phyloP scores from a whole-genome alignment of 2,888 invertebrate species.

The Oeneis ivallda region DNA sequence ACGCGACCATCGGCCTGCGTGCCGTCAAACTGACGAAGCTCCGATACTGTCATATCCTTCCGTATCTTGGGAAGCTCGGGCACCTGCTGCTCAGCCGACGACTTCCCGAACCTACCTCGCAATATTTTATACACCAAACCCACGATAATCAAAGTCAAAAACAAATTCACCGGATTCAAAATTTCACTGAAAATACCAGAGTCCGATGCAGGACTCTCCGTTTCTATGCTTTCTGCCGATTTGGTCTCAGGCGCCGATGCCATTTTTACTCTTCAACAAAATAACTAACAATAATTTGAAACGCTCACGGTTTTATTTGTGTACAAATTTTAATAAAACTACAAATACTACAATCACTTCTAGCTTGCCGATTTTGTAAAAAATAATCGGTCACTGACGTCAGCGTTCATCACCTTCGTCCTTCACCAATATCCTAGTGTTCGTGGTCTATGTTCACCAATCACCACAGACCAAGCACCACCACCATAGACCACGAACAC shows the following conservation, averaged over 20 bases:
- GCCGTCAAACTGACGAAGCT: conserved; percentile 93
- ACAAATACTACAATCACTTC: conserved; percentile 32
- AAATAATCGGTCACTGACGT: conserved; percentile 62
- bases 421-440: too few relatives aligned
- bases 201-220: conserved; percentile 45
- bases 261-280: conserved; percentile 51
- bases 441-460: too few relatives aligned
- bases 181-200: conserved; percentile 76
- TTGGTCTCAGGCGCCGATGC: conserved; percentile 61
- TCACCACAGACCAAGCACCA: too few relatives aligned
- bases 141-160: conserved; percentile 83
- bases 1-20: conserved; percentile 92
- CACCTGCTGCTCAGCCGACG: conserved; percentile 51
- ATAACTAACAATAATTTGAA: conserved; percentile 33
- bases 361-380: conserved; percentile 42
- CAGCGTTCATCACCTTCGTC: conserved; percentile 45
- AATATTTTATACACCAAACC: conserved; percentile 86
- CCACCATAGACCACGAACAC: too few relatives aligned
- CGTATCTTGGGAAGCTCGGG: conserved; percentile 88
- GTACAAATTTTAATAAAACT: conserved; percentile 49
- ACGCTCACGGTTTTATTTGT: conserved; percentile 46
- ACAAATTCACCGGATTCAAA: conserved; percentile 85
- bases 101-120: conserved; percentile 66
- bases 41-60: conserved; percentile 93
- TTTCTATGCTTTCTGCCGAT: conserved; percentile 44